These are phyloP conservation scores for Argyresthia goedartella DNA, from an alignment of 2,888 invertebrate genomes.

Conservation along the genomic window DNA sequence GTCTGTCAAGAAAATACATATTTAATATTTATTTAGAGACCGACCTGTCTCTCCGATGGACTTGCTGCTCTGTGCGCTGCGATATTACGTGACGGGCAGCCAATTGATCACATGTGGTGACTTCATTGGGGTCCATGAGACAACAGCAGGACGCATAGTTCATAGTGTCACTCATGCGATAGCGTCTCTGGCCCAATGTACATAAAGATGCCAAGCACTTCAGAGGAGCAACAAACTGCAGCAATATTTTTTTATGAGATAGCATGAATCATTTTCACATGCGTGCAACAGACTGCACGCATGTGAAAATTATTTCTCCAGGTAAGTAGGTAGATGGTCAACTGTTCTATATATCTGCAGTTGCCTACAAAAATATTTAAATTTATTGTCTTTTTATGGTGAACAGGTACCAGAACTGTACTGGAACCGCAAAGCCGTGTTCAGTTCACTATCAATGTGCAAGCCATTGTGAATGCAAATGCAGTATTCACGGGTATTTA, in stretches of 20 bases:
- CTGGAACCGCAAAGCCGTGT: not conserved
- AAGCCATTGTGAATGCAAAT: not conserved
- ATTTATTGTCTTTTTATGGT: not conserved
- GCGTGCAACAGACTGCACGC: not conserved
- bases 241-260: not conserved
- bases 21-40: not conserved
- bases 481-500: no score
- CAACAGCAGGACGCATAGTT: not conserved
- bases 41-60: no score
- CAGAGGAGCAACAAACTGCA: not conserved
- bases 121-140: not conserved
- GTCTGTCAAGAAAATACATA: no score
- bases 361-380: no score
- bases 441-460: not conserved
- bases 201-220: not conserved
- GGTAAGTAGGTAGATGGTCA: not conserved
- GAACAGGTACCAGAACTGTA: no score
- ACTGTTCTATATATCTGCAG: no score
- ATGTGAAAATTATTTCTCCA: not conserved
- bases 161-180: not conserved
- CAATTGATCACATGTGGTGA: not conserved
- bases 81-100: no score
- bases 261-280: not conserved
- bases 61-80: no score
- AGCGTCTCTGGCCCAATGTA: not conserved